Conservation (phyloP, 2,113 vertebrate genomes). For the Boulengerochromis microlepis region DNA sequence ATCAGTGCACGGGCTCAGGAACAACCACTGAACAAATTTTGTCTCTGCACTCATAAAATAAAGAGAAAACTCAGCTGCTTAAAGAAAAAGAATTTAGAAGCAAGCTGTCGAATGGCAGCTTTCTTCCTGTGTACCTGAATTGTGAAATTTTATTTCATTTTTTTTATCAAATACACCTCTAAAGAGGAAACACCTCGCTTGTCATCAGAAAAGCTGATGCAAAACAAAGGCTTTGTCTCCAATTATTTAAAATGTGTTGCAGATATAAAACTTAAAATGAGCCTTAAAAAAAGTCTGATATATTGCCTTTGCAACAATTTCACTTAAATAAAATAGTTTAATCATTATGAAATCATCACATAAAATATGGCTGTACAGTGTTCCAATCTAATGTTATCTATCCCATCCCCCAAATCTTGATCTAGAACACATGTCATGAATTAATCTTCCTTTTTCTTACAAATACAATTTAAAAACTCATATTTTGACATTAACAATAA, state of each 20-base stretch:
- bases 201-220: neutral
- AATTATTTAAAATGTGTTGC: neutral
- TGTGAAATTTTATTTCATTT: neutral
- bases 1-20: neutral
- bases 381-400: neutral
- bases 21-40: neutral
- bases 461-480: neutral
- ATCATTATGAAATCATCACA: neutral
- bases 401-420: neutral
- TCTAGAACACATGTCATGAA: neutral
- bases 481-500: neutral
- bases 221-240: neutral
- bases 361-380: neutral
- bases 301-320: neutral
- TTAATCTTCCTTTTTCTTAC: neutral
- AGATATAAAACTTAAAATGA: neutral
- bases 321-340: neutral
- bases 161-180: neutral
- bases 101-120: neutral
- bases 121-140: neutral
- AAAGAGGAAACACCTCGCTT: neutral
- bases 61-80: neutral
- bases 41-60: neutral
- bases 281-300: neutral
- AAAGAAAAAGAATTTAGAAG: neutral